These are phyloP conservation scores for Xenus cinereus DNA, from an alignment of 2,113 vertebrate genomes.

Conservation along the genomic window DNA sequence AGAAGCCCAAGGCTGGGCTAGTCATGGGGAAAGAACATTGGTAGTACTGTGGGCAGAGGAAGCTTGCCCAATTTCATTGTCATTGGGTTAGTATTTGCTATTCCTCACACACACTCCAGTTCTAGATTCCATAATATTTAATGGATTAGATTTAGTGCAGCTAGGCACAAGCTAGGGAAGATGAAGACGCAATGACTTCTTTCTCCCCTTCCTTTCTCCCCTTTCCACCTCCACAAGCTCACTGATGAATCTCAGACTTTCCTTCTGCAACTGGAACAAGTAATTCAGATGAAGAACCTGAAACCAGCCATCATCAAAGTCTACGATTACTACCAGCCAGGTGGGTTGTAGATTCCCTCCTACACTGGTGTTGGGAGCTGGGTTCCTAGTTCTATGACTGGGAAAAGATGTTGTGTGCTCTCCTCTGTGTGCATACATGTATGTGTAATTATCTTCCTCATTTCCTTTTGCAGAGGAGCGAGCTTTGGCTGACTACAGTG, in stretches of 20 bases:
- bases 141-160: background rate
- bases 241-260: conserved; percentile 60
- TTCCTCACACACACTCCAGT: background rate
- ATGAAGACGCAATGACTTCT: background rate
- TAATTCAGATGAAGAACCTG: conserved; percentile 74
- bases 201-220: background rate
- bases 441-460: background rate
- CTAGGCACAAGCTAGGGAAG: background rate
- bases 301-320: conserved; percentile 82
- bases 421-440: background rate
- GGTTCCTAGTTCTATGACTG: background rate
- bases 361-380: background rate
- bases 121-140: background rate
- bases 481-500: conserved; percentile 27
- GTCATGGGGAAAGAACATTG: background rate
- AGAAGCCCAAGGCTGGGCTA: background rate
- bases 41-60: background rate
- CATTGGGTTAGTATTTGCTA: background rate
- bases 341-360: conserved; percentile 61
- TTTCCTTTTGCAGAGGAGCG: conserved; percentile 41
- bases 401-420: background rate
- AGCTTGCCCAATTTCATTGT: background rate
- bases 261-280: conserved; percentile 70
- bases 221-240: conserved; percentile 26
- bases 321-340: conserved; percentile 87